Conservation (phyloP, 2,113 vertebrate genomes). For the Triplophysa dalaica region DNA sequence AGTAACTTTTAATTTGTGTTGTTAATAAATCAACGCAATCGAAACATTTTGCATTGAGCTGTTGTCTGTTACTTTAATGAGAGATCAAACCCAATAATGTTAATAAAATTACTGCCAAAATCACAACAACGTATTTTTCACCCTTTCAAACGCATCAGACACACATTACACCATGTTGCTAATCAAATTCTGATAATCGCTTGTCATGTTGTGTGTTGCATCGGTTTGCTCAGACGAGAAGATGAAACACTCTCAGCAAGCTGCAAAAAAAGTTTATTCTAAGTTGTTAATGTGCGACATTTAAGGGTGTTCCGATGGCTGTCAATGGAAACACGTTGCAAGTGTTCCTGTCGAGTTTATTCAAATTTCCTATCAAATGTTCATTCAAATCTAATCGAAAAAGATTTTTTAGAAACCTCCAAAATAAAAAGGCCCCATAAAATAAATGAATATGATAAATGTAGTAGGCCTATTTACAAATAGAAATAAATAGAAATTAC, state of each 20-base stretch:
- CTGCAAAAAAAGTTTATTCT: slow-evolving; percentile 39
- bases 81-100: slow-evolving; percentile 7
- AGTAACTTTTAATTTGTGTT: neutral
- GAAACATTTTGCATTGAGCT: neutral
- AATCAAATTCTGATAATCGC: slow-evolving; percentile 56
- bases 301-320: neutral
- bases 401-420: neutral
- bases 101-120: neutral
- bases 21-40: too few relatives aligned
- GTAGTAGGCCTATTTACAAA: neutral
- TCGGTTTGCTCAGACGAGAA: slow-evolving; percentile 39
- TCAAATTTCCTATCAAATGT: neutral
- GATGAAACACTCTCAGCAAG: slow-evolving; percentile 47
- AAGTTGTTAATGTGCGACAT: neutral
- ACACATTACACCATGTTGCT: slow-evolving; percentile 57
- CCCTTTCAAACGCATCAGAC: slow-evolving; percentile 43
- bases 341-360: neutral
- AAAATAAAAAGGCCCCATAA: too few relatives aligned
- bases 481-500: neutral
- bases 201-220: slow-evolving; percentile 31
- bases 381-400: neutral
- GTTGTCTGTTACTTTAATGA: neutral
- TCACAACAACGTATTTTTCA: neutral
- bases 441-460: neutral
- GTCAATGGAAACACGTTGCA: neutral